Percentiles rank a stretch among this genome's conserved stretches.
These are phyloP conservation scores for Caenorhabditis sulstoni DNA, from an alignment of 2,888 invertebrate genomes.

Conservation along the genomic window DNA sequence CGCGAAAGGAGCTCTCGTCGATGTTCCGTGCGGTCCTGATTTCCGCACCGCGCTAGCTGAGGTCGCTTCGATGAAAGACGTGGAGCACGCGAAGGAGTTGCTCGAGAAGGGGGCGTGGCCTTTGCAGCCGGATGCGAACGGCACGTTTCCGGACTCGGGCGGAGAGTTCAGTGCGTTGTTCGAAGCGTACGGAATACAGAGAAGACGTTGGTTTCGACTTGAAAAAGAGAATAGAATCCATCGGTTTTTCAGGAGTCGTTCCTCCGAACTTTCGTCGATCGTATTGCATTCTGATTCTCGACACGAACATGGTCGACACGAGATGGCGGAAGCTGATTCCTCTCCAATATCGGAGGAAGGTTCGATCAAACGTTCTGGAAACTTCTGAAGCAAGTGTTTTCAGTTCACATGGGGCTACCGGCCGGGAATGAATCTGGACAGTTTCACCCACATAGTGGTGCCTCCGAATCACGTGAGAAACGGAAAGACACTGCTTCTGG, in stretches of 20 bases:
- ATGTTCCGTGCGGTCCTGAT: conserved; percentile 11
- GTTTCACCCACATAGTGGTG: conserved; percentile 27
- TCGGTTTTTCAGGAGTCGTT: conserved; percentile 14
- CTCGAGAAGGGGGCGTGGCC: conserved; percentile 5
- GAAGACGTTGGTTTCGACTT: too few relatives aligned
- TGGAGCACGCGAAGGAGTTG: conserved; percentile 5
- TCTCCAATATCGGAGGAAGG: neutral
- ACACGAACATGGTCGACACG: too few relatives aligned
- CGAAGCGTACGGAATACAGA: conserved; percentile 5
- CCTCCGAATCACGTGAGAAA: neutral
- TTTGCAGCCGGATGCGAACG: conserved; percentile 14
- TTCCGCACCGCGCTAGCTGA: conserved; percentile 9
- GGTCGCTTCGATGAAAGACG: conserved; percentile 11
- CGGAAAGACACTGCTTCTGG: too few relatives aligned
- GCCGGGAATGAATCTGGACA: conserved; percentile 21
- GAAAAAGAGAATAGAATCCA: too few relatives aligned
- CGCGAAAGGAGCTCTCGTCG: conserved; percentile 23
- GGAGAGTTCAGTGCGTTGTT: conserved; percentile 16
- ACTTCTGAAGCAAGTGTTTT: too few relatives aligned
- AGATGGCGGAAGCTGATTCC: neutral
- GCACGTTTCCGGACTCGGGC: neutral
- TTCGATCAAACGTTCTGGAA: too few relatives aligned
- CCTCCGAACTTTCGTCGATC: conserved; percentile 12
- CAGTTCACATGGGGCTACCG: conserved; percentile 33
- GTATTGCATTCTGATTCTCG: conserved; percentile 10